Evolutionary conservation across 2,797 vertebrate genomes (phyloP).

Genomic region (Bradypodion pumilum): DNA sequence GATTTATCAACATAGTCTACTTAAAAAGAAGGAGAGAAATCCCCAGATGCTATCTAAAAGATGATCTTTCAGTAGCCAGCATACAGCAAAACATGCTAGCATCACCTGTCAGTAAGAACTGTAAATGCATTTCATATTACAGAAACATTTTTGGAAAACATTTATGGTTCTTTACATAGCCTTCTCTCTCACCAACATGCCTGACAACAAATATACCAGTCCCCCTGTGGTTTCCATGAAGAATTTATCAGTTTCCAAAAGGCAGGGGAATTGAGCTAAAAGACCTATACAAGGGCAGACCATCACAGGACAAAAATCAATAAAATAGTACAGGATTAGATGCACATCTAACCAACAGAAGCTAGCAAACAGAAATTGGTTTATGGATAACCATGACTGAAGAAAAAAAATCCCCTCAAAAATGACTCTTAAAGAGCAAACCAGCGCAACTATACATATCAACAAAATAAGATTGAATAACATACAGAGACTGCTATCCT

Average conservation of each 20-base stretch:
- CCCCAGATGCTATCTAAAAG: constrained; percentile 59
- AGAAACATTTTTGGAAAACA: constrained; percentile 37
- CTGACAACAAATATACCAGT: constrained; percentile 3
- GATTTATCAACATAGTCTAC: constrained; percentile 29
- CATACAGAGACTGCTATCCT: constrained; percentile 5
- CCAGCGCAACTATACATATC: neutral
- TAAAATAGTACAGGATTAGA: constrained; percentile 43
- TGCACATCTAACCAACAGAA: constrained; percentile 38
- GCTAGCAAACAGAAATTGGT: constrained; percentile 22
- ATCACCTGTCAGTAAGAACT: constrained; percentile 54
- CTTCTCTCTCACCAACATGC: constrained; percentile 15
- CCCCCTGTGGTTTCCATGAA: constrained; percentile 40
- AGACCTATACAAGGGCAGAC: constrained; percentile 65
- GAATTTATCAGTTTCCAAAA: constrained; percentile 64
- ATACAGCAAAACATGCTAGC: constrained; percentile 44
- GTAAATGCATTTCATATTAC: constrained; percentile 40
- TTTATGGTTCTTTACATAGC: constrained; percentile 39
- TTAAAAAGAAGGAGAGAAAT: constrained; percentile 52
- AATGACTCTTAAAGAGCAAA: constrained; percentile 19
- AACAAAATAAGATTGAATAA: constrained; percentile 28
- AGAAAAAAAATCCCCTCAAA: constrained; percentile 14
- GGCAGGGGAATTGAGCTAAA: constrained; percentile 48
- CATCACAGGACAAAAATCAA: constrained; percentile 63
- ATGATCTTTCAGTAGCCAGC: constrained; percentile 58
- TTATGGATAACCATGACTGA: constrained; percentile 17